Base-by-base conservation (phyloP, 1,140 invertebrate species). In the Chymomyza costata region DNA sequence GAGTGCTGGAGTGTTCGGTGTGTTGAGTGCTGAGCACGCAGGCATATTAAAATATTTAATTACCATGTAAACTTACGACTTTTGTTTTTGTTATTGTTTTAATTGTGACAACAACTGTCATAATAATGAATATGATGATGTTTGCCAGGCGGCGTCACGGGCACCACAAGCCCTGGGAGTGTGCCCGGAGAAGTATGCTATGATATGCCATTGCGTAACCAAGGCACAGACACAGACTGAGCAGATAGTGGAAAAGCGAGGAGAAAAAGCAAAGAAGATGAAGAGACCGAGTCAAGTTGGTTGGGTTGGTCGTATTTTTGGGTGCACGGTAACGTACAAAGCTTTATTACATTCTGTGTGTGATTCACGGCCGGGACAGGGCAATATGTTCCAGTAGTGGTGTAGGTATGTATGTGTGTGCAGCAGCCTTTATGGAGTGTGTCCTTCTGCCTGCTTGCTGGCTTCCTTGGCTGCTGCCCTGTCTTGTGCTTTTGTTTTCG, bases 31-130 rank as follows among this genome's bases (percentile, higher is more conserved):
- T 14, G 15, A 25, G 47, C 45, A 53, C 68, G 47, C 57, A 70
- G 73, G 73, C 71, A 78, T 78, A 78, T 78, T 78, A 78, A 78
- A 78, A 78, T 80, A 78, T 78, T 78, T 80, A 78, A 78, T 78
- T 78, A 80, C 73, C 73, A 80, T 80, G 73, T 78, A 78, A 78
- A 78, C 73, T 80, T 78, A 78, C 71, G 73, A 78, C 73, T 78
- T 78, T 80, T 78, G 73, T 78, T 78, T 71, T 78, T 78, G 73
- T 73, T 73, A 80, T 78, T 78, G 73, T 78, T 78, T 78, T 78
- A 80, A 78, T 78, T 78, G 73, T 71, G 73, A 80, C 73, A 78
- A 78, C 73, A 78, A 78, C 73, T 78, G 73, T 78, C 73, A 80
- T 78, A 78, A 80, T 78, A 78, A 78, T 78, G 67, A 78, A 73